Evolutionary conservation across 2,888 invertebrate genomes (phyloP).

Genomic region (Caprella mutica): DNA sequence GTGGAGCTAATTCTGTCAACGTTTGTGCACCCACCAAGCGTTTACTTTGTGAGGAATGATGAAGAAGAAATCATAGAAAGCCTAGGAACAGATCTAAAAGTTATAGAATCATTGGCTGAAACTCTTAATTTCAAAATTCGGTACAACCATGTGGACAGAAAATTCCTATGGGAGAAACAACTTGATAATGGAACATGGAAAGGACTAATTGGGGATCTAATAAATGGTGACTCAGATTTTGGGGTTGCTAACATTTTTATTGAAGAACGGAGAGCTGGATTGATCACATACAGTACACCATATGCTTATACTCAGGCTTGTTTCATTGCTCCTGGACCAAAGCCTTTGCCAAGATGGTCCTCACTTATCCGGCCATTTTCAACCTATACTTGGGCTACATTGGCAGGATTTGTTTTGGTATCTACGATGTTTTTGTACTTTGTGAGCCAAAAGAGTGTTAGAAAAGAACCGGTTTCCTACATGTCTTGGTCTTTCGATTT

Average conservation of each 20-base stretch:
- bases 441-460: not conserved
- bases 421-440: slow-evolving; percentile 9
- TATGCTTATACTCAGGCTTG: slow-evolving; percentile 25
- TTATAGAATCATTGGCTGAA: slow-evolving; percentile 13
- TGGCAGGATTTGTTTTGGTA: slow-evolving; percentile 6
- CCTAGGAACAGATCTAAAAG: slow-evolving; percentile 21
- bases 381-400: slow-evolving; percentile 14
- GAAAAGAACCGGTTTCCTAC: slow-evolving; percentile 10
- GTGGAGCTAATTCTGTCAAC: too few species aligned
- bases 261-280: slow-evolving; percentile 12
- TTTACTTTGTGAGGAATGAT: too few species aligned
- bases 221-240: slow-evolving; percentile 16
- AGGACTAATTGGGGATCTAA: slow-evolving; percentile 21
- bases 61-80: slow-evolving; percentile 17
- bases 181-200: slow-evolving; percentile 21
- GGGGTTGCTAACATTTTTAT: slow-evolving; percentile 23
- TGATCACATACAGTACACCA: slow-evolving; percentile 18
- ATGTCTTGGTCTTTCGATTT: slow-evolving; percentile 8
- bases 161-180: slow-evolving; percentile 23
- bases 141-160: slow-evolving; percentile 13
- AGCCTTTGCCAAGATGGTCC: slow-evolving; percentile 16
- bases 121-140: slow-evolving; percentile 14
- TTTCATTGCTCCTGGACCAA: slow-evolving; percentile 22
- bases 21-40: too few species aligned
- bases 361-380: slow-evolving; percentile 18